Evolutionary conservation across 2,888 invertebrate species (phyloP).

Genomic region (Exocentrus adspersus): DNA sequence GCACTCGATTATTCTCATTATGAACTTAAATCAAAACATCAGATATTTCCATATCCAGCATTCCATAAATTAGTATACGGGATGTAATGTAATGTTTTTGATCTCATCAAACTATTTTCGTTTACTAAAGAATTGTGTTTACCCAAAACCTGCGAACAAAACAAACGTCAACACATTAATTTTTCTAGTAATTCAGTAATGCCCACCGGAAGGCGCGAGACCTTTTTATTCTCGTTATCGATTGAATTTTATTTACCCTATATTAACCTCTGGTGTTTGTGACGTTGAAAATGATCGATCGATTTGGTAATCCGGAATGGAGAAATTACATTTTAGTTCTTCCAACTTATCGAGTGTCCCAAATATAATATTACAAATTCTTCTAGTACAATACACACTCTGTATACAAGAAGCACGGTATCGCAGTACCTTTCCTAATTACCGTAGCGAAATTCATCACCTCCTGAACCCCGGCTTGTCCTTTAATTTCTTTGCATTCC

Average conservation of each 20-base stretch:
- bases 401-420: background rate
- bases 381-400: background rate
- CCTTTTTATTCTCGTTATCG: background rate
- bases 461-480: constrained; percentile 1
- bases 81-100: too few species aligned
- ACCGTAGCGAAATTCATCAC: background rate
- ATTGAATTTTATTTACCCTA: constrained; percentile 3
- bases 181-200: background rate
- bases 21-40: too few species aligned
- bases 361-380: background rate
- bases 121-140: too few species aligned
- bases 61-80: too few species aligned
- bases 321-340: background rate
- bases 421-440: background rate
- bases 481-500: constrained; percentile 26
- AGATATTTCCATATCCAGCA: too few species aligned
- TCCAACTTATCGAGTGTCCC: background rate
- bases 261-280: constrained; percentile 3
- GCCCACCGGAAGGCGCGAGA: background rate
- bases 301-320: background rate
- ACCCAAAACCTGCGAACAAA: background rate
- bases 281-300: background rate
- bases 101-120: too few species aligned
- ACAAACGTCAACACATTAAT: background rate
- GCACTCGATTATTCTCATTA: too few species aligned